A percentile compares a stretch with the other conserved stretches of the same genome.
Evolutionary conservation across 2,113 vertebrate genomes (phyloP).

Genomic region (Chaetops frenatus): DNA sequence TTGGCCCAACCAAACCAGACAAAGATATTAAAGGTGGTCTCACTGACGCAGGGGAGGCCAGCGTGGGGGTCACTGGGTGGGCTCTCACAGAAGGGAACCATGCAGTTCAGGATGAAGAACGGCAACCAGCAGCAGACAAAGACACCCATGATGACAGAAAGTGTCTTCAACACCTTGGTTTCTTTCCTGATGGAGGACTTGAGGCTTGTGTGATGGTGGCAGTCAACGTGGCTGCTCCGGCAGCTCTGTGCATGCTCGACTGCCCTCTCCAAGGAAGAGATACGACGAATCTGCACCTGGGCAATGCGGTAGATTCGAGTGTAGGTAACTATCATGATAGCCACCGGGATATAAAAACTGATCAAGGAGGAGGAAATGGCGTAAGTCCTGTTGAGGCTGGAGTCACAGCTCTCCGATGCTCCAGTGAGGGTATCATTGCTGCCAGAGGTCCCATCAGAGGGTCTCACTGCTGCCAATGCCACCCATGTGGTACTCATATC

Average conservation of each 20-base stretch:
- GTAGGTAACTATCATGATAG: constrained; percentile 94
- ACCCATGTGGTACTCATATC: constrained; percentile 47
- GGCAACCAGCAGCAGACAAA: constrained; percentile 97
- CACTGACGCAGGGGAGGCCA: constrained; percentile 87
- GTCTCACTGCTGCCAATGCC: constrained; percentile 13
- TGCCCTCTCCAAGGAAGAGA: constrained; percentile 87
- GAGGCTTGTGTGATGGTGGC: constrained; percentile 77
- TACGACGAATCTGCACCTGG: constrained; percentile 87
- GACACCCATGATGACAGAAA: constrained; percentile 92
- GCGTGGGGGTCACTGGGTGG: constrained; percentile 57
- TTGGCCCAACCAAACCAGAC: constrained; percentile 98
- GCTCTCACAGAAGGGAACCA: constrained; percentile 87
- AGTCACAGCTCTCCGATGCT: constrained; percentile 80
- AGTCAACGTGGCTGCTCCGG: constrained; percentile 70
- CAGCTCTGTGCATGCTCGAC: constrained; percentile 87
- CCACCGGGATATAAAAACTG: constrained; percentile 95
- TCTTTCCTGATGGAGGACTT: constrained; percentile 86
- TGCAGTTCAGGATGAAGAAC: constrained; percentile 92
- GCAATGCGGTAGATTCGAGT: constrained; percentile 92
- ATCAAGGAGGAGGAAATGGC: constrained; percentile 93
- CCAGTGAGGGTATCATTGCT: background rate
- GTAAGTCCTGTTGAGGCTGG: constrained; percentile 89
- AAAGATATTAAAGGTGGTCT: constrained; percentile 92
- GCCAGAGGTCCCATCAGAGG: background rate
- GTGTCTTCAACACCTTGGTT: constrained; percentile 92